These are phyloP conservation scores for Tetragonula carbonaria DNA, from an alignment of 2,888 invertebrate species.

Conservation along the genomic window DNA sequence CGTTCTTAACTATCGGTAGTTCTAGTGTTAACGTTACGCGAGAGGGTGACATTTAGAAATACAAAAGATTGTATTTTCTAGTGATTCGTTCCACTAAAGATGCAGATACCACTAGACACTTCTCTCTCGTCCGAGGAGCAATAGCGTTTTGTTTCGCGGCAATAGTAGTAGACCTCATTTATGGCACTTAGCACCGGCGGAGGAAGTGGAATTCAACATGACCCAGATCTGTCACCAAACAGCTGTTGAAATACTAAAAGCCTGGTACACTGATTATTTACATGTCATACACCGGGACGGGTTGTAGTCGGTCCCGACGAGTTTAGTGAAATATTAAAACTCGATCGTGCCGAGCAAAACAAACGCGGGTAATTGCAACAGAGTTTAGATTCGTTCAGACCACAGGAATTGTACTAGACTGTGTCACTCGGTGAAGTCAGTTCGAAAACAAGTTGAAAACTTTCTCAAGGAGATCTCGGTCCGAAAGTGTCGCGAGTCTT, in stretches of 20 bases:
- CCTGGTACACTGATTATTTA: slow-evolving; percentile 38
- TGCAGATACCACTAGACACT: not conserved
- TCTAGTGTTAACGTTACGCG: too few species aligned
- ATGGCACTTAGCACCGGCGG: slow-evolving; percentile 4
- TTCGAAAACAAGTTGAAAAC: too few species aligned
- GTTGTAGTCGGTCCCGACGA: not conserved
- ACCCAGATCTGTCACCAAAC: slow-evolving; percentile 34
- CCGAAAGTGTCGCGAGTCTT: too few species aligned
- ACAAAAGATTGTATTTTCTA: not conserved
- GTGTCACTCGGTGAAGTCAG: too few species aligned
- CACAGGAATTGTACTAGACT: too few species aligned
- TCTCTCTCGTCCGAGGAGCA: not conserved
- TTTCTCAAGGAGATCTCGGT: too few species aligned
- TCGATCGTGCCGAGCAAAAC: slow-evolving; percentile 20
- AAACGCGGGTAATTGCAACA: not conserved
- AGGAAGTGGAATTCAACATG: slow-evolving; percentile 24
- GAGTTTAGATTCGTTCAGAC: not conserved
- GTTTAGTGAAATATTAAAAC: slow-evolving; percentile 36
- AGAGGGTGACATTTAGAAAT: not conserved
- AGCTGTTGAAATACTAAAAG: slow-evolving; percentile 43
- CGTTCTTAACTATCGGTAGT: too few species aligned
- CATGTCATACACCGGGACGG: slow-evolving; percentile 15
- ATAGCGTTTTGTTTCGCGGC: slow-evolving; percentile 8
- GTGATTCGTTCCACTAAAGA: not conserved
- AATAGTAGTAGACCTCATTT: slow-evolving; percentile 1